phyloP scores from a whole-genome alignment of 2,888 invertebrate genomes.

The Vanessa cardui region DNA sequence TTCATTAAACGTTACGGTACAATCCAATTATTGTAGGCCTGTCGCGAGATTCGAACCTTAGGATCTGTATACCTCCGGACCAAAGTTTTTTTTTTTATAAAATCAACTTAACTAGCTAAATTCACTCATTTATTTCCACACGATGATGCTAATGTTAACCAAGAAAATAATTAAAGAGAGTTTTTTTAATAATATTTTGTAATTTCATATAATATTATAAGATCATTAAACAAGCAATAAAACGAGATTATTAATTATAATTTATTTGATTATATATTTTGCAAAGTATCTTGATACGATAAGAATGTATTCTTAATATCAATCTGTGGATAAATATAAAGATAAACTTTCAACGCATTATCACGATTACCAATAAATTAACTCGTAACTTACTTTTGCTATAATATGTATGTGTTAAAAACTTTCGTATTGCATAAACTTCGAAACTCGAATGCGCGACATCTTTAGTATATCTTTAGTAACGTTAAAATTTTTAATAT shows the following conservation, averaged over 20 bases:
- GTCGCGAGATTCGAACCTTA: too few relatives aligned
- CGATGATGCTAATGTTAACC: too few relatives aligned
- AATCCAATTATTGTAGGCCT: too few relatives aligned
- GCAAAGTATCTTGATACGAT: background rate
- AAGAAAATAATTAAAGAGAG: too few relatives aligned
- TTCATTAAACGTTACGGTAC: too few relatives aligned
- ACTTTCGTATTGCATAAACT: slow-evolving; percentile 37
- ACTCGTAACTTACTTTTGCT: slow-evolving; percentile 18
- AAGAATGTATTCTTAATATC: slow-evolving; percentile 10
- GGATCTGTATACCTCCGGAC: too few relatives aligned
- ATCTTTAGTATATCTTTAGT: slow-evolving; percentile 7
- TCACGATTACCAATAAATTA: slow-evolving; percentile 23
- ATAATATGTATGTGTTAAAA: slow-evolving; percentile 23
- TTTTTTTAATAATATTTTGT: too few relatives aligned
- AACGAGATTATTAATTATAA: background rate
- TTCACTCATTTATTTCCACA: too few relatives aligned
- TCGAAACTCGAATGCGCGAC: slow-evolving; percentile 10
- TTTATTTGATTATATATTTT: background rate
- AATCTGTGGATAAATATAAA: background rate
- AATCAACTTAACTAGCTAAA: too few relatives aligned
- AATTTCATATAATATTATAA: background rate
- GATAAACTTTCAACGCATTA: slow-evolving; percentile 5
- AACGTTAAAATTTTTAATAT: background rate
- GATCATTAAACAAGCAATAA: background rate
- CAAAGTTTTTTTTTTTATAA: too few relatives aligned